These are phyloP conservation scores for Tethya wilhelma DNA, from an alignment of 37 sponge, comb jelly and placozoan species.

Conservation along the genomic window DNA sequence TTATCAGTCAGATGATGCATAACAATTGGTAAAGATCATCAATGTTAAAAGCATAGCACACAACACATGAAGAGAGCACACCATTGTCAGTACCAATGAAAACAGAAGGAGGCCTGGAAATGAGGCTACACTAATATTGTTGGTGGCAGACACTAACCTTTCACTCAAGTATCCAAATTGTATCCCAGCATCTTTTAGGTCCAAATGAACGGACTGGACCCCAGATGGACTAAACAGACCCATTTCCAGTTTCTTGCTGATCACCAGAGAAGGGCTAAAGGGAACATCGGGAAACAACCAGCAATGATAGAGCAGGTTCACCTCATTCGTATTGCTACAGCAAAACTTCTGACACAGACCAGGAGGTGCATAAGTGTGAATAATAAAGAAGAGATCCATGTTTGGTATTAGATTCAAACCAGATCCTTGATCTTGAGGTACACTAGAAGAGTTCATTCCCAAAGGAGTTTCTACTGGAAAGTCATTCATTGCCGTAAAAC, in stretches of 20 bases:
- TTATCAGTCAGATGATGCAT: not conserved
- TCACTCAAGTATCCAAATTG: slow-evolving; percentile 43
- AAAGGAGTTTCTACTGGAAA: too few relatives aligned
- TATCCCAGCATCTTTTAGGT: slow-evolving; percentile 77
- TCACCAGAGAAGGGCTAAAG: slow-evolving; percentile 4
- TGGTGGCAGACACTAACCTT: slow-evolving; percentile 52
- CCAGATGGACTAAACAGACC: slow-evolving; percentile 72
- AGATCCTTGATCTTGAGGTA: too few relatives aligned
- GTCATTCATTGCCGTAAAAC: too few relatives aligned
- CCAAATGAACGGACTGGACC: slow-evolving; percentile 68
- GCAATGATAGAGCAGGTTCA: slow-evolving; percentile 80
- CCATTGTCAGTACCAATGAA: too few relatives aligned
- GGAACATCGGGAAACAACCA: slow-evolving; percentile 68
- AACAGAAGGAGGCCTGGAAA: too few relatives aligned
- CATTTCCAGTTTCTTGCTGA: slow-evolving; percentile 60
- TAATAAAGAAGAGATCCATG: slow-evolving; percentile 65
- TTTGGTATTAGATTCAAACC: slow-evolving; percentile 35
- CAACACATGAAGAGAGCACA: too few relatives aligned
- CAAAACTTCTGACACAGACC: slow-evolving; percentile 81
- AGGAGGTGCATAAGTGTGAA: slow-evolving; percentile 61
- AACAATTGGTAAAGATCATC: too few relatives aligned
- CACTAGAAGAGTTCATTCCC: too few relatives aligned
- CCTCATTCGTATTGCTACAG: slow-evolving; percentile 72
- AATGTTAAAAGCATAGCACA: too few relatives aligned
- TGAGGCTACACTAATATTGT: too few relatives aligned